Conservation (phyloP, 2,888 invertebrate genomes). For the Ornithoptera alexandrae region DNA sequence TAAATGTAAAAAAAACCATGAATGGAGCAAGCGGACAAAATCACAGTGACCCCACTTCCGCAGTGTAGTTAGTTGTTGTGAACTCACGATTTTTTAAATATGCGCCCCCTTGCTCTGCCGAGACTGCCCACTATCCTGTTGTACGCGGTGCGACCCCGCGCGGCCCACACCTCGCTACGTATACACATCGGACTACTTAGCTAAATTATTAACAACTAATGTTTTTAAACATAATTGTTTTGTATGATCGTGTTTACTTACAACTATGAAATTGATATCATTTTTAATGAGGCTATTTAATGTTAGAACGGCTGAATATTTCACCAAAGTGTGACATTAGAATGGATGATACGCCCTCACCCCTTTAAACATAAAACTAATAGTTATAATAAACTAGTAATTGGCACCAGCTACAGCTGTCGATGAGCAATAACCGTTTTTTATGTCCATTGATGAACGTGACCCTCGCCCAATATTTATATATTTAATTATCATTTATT, state of each 20-base stretch:
- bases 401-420: too few species aligned
- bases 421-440: too few species aligned
- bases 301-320: too few species aligned
- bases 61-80: slow-evolving; percentile 31
- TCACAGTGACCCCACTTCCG: slow-evolving; percentile 25
- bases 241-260: neutral
- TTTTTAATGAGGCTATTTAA: too few species aligned
- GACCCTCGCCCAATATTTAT: too few species aligned
- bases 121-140: slow-evolving; percentile 63
- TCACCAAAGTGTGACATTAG: too few species aligned
- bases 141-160: slow-evolving; percentile 60
- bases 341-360: too few species aligned
- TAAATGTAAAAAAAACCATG: neutral
- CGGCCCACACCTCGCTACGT: slow-evolving; percentile 52
- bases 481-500: too few species aligned
- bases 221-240: neutral
- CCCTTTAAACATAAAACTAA: too few species aligned
- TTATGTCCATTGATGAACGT: too few species aligned
- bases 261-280: neutral
- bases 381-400: too few species aligned
- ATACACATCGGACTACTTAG: slow-evolving; percentile 30
- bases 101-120: slow-evolving; percentile 67
- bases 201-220: slow-evolving; percentile 17
- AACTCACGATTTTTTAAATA: slow-evolving; percentile 75
- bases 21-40: slow-evolving; percentile 6